These are phyloP conservation scores for Platyura marginata DNA, from an alignment of 1,140 invertebrate genomes.

Conservation along the genomic window DNA sequence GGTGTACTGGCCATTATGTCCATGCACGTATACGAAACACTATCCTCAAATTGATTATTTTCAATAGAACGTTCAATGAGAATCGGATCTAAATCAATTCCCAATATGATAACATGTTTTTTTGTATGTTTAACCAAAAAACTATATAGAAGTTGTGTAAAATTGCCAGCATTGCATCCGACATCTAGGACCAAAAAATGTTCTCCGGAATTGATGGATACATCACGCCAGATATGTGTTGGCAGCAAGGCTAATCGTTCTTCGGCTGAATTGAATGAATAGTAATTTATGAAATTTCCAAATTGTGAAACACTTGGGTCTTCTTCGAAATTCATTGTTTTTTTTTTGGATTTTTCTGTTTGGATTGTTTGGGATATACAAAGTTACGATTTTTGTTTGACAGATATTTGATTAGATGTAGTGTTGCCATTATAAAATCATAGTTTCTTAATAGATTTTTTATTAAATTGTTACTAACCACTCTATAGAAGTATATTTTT, in stretches of 20 bases:
- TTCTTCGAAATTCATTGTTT: too few relatives aligned
- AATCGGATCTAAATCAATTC: conserved; percentile 50
- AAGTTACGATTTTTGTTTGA: too few relatives aligned
- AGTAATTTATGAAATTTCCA: conserved; percentile 78
- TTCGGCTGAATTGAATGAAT: conserved; percentile 52
- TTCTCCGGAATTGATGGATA: conserved; percentile 9
- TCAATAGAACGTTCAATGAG: conserved; percentile 46
- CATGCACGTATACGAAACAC: conserved; percentile 34
- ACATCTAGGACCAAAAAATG: conserved; percentile 46
- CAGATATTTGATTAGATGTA: too few relatives aligned
- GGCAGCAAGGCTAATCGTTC: conserved; percentile 44
- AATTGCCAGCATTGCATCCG: conserved; percentile 60
- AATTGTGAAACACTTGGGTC: conserved; percentile 55
- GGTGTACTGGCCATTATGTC: conserved; percentile 35
- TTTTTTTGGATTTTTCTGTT: too few relatives aligned
- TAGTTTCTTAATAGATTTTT: too few relatives aligned
- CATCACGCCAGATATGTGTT: conserved; percentile 31
- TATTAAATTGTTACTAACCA: too few relatives aligned
- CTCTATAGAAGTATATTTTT: too few relatives aligned
- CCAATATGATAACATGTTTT: conserved; percentile 35
- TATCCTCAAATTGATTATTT: conserved; percentile 21
- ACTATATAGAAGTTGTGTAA: conserved; percentile 36
- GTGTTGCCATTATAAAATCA: too few relatives aligned
- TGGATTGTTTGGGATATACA: too few relatives aligned
- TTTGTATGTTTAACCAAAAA: conserved; percentile 29